Base-by-base conservation (phyloP, 2,797 vertebrate genomes). In the Alcedo atthis region DNA sequence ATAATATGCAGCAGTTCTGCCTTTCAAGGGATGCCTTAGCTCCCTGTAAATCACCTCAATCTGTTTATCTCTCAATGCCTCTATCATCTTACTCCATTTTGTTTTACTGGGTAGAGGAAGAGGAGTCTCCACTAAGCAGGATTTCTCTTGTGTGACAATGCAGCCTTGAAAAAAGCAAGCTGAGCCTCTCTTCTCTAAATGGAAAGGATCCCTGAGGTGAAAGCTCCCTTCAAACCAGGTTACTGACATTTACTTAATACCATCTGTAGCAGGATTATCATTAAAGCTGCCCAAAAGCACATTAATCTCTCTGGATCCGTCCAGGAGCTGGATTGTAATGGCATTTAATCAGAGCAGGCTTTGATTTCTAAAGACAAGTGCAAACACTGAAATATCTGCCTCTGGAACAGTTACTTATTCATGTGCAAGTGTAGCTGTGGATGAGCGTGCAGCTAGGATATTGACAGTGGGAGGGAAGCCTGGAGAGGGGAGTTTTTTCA, bases 301-400 rank as follows among this genome's bases (percentile, higher is more conserved):
- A 93, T 97, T 97, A 95, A 97, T 97, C 95, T 95, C 94, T 92
- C 85, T 92, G 94, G 97, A 96, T 96, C 92, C 87, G 6, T 96
- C 84, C 87, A 82, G 96, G 94, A 63, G 91, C 94, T 96, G 94
- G 94, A 94, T 96, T 92, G 90, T 96, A 89, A 91, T 93, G 95
- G 93, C 77, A 95, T 96, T 97, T 97, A 95, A 96, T 97, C 95
- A 94, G 96, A 92, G 89, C 87, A 94, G 93, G 92, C 85, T 97
- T 96, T 97, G 97, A 96, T 96, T 97, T 97, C 97, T 95, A 96
- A 96, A 96, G 97, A 96, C 82, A 96, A 94, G 89, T 95, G 87
- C 94, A 96, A 96, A 96, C 95, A 96, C 64, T 94, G 89, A 92
- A 91, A 94, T 92, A 96, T 89, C 81, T 94, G 87, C 85, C 87